Percentiles rank a stretch among this genome's conserved stretches.
These are phyloP conservation scores for Drosophila kohkoa DNA, from an alignment of 1,140 invertebrate species.

Conservation along the genomic window DNA sequence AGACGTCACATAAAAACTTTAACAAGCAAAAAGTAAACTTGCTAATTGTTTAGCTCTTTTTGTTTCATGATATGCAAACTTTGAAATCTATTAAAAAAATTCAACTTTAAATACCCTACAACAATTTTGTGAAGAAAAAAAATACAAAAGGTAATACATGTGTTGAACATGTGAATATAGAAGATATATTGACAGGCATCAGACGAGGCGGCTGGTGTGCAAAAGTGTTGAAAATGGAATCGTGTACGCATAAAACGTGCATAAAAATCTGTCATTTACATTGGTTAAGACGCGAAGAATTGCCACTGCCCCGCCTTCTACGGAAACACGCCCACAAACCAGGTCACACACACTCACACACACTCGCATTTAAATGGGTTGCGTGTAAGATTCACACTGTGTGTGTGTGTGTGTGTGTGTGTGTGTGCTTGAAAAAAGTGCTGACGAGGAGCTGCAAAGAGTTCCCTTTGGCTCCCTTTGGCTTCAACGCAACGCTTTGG, in stretches of 20 bases:
- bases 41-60: too few relatives aligned
- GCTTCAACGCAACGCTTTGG: not conserved
- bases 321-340: not conserved
- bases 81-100: too few relatives aligned
- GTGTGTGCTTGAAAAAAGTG: not conserved
- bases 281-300: slow-evolving; percentile 65
- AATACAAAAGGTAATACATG: not conserved
- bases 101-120: not conserved
- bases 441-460: not conserved
- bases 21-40: too few relatives aligned
- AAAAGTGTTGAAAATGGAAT: slow-evolving; percentile 67
- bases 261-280: slow-evolving; percentile 66
- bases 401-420: not conserved
- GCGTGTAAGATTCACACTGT: slow-evolving; percentile 8
- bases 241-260: slow-evolving; percentile 62
- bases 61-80: too few relatives aligned
- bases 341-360: slow-evolving; percentile 11
- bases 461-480: not conserved
- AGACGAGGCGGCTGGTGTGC: not conserved
- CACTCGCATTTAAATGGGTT: slow-evolving; percentile 17
- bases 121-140: not conserved
- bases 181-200: slow-evolving; percentile 1
- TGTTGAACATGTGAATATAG: not conserved
- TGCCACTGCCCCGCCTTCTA: slow-evolving; percentile 18
- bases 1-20: too few relatives aligned